A percentile compares a stretch with the other conserved stretches of the same genome.
These are phyloP conservation scores for Heliocidaris erythrogramma DNA, from an alignment of 35 echinoderm and acorn worm species.

Conservation along the genomic window DNA sequence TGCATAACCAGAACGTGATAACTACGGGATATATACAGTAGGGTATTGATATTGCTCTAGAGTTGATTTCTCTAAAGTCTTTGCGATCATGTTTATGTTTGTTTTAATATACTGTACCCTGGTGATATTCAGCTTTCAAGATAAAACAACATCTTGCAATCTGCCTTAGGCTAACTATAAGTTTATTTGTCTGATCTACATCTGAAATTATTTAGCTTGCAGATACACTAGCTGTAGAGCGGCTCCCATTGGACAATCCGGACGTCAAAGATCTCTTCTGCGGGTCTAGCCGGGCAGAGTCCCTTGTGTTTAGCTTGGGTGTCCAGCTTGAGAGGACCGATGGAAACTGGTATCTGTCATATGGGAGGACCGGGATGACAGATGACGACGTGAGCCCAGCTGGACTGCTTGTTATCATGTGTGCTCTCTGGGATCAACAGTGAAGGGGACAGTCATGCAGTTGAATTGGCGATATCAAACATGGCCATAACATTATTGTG, in stretches of 20 bases:
- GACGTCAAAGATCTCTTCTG: neutral
- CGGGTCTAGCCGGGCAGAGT: neutral
- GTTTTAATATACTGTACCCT: too few relatives aligned
- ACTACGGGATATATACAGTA: too few relatives aligned
- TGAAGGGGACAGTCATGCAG: neutral
- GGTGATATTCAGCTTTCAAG: too few relatives aligned
- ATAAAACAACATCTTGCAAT: too few relatives aligned
- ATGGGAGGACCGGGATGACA: neutral
- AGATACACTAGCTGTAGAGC: neutral
- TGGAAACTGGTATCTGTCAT: neutral
- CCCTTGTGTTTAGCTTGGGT: neutral
- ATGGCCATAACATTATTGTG: too few relatives aligned
- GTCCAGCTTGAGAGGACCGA: neutral
- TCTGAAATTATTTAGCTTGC: neutral
- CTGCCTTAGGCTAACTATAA: too few relatives aligned
- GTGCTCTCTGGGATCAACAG: neutral
- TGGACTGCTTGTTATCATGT: neutral
- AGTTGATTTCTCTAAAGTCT: too few relatives aligned
- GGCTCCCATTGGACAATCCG: neutral
- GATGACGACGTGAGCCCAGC: neutral
- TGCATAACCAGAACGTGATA: too few relatives aligned
- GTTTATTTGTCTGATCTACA: too few relatives aligned
- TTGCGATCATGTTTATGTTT: too few relatives aligned
- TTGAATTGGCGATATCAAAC: too few relatives aligned
- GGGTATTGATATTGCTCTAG: too few relatives aligned